Evolutionary conservation across 2,888 invertebrate species (phyloP), one percentile per base, ranked within the genome.

Genomic region (Hybos culiciformis): DNA sequence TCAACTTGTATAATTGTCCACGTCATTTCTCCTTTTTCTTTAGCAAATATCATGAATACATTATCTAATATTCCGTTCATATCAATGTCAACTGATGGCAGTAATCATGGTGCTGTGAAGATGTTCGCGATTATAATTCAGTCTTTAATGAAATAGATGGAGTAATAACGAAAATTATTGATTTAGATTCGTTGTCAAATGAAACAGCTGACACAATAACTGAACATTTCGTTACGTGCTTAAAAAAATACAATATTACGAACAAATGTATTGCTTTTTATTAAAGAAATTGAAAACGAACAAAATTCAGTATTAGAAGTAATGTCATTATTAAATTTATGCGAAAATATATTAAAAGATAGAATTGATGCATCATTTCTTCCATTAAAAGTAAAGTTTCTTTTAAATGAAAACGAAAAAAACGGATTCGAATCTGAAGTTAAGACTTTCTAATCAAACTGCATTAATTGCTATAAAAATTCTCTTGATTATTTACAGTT

Each of bases 241-340:
- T 37, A 37, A 20, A 24, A 6, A n/a, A 6, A 37, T 3, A 37
- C 2, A 6, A 37, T 2, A 5, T 29, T 2, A 17, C 17, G 14
- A 14, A 19, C 19, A 46, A 46, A 21, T 44, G 40, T 34, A 12
- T 41, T 8, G 43, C 43, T 12, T 46, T 38, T 37, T 34, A 29
- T 6, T 6, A 29, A 29, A 29, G 29, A 29, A 29, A 29, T 29
- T 4, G 29, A 29, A n/a, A n/a, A 12, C 4, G 29, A 19, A 34
- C 4, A 34, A 5, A 19, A 19, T 34, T 19, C 36, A 20, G 5
- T 36, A 21, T 36, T 36, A n/a, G 36, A 36, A n/a, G 20, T 36
- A 36, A 21, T 11, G 21, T 2, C n/a, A 20, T 8, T n/a, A 21
- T 8, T 20, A 36, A 9, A 2, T n/a, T 19, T 12, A 20, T 36